Evolutionary conservation across 2,113 vertebrate species (phyloP), one percentile per base, ranked within the genome.

Genomic region (Perognathus longimembris): DNA sequence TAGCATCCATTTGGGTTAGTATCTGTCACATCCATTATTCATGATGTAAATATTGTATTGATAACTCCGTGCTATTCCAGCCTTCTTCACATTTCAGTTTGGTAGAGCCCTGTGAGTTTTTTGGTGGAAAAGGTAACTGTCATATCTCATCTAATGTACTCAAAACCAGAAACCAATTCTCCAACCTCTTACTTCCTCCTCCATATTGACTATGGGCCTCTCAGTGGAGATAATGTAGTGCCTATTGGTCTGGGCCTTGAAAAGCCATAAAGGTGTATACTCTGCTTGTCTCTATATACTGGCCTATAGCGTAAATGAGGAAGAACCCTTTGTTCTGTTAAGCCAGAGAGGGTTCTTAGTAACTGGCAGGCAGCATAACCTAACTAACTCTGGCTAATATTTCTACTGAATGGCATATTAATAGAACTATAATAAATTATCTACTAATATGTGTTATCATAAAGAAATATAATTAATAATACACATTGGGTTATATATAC

Each of bases 141-240:
- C 34, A 63, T 18, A 81, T 67, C 7, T 30, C n/a, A 66, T 76
- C 11, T 18, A 28, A 84, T 57, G 15, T 12, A 45, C 3, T 80
- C 21, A 71, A 45, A 36, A 73, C 7, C n/a, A 28, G 6, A 42
- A 75, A 15, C 36, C 36, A 50, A 45, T n/a, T 20, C 20, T 50
- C 24, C 1, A 3, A 4, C 0, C 0, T 34, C 42, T 69, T 7
- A 64, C 3, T 40, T 32, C 8, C 30, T 54, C 9, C 15, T 20
- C 21, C 61, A 9, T n/a, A 4, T 38, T 32, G 38, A 71, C 14
- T 45, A 21, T 1, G 2, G 21, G 28, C 22, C 50, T 30, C 22
- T 22, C 7, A 21, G 57, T 2, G 42, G 77, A 84, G 11, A 4
- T 9, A 6, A 5, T 24, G 32, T 9, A 85, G 8, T 1, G 5